Evolutionary conservation across 2,797 vertebrate genomes (phyloP).

Genomic region (Mionectes olivaceus): DNA sequence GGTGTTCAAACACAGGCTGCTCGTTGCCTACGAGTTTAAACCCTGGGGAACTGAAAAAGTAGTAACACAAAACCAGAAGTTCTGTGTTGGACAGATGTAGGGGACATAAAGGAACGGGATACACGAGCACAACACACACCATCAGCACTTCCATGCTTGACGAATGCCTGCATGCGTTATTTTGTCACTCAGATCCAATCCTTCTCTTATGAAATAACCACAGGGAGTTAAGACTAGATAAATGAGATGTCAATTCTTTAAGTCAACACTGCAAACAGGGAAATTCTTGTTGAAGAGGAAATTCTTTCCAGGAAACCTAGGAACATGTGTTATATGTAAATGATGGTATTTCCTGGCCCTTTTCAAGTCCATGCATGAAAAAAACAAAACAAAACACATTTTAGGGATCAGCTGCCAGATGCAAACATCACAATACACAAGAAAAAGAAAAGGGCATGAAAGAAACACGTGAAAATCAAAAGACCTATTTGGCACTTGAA

Average conservation of each 20-base stretch:
- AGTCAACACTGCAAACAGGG: not conserved
- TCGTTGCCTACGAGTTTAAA: not conserved
- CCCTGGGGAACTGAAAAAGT: not conserved
- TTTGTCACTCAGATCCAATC: not conserved
- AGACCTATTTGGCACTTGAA: not conserved
- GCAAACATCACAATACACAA: conserved; percentile 30
- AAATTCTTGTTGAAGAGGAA: not conserved
- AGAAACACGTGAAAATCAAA: conserved; percentile 34
- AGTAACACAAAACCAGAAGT: not conserved
- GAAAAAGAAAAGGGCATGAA: conserved; percentile 30
- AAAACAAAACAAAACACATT: not conserved
- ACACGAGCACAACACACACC: conserved; percentile 12
- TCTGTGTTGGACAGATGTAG: not conserved
- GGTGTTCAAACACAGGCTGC: conserved; percentile 33
- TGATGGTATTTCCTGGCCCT: conserved; percentile 24
- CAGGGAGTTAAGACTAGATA: not conserved
- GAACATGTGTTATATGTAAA: conserved; percentile 42
- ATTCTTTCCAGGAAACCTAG: conserved; percentile 16
- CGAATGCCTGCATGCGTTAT: not conserved
- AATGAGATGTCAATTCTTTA: conserved; percentile 15
- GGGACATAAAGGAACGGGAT: not conserved
- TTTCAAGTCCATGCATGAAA: conserved; percentile 68
- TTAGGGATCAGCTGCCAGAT: conserved; percentile 22
- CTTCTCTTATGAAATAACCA: not conserved
- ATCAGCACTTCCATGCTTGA: conserved; percentile 21